These are phyloP conservation scores for Listrodromus nycthemerus DNA, from an alignment of 2,888 invertebrate species.

Conservation along the genomic window DNA sequence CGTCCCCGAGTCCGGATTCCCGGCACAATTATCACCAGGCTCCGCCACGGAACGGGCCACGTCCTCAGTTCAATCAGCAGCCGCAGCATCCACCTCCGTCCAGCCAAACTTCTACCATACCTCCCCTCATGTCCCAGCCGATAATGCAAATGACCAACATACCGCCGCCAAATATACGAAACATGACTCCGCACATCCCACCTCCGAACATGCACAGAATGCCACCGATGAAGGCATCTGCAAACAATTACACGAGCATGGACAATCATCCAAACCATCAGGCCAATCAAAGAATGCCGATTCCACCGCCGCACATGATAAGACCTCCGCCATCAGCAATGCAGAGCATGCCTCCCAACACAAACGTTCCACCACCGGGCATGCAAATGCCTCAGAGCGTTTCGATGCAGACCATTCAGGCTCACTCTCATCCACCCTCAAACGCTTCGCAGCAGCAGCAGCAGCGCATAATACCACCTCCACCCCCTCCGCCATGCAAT, in stretches of 20 bases:
- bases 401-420: slow-evolving; percentile 60
- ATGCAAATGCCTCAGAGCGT: slow-evolving; percentile 65
- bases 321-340: slow-evolving; percentile 69
- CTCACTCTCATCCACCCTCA: slow-evolving; percentile 36
- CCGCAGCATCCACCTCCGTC: slow-evolving; percentile 70
- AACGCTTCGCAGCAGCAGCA: slow-evolving; percentile 59
- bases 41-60: slow-evolving; percentile 73
- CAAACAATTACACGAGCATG: slow-evolving; percentile 71
- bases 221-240: slow-evolving; percentile 68
- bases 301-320: slow-evolving; percentile 75
- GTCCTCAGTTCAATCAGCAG: slow-evolving; percentile 75
- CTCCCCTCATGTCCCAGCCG: slow-evolving; percentile 78
- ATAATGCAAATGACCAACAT: slow-evolving; percentile 78
- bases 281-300: slow-evolving; percentile 74
- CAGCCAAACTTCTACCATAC: slow-evolving; percentile 73
- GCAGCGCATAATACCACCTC: slow-evolving; percentile 66
- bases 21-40: slow-evolving; percentile 76
- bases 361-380: slow-evolving; percentile 79
- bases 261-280: slow-evolving; percentile 74
- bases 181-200: slow-evolving; percentile 74
- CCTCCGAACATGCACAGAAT: slow-evolving; percentile 74
- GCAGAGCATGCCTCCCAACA: slow-evolving; percentile 79
- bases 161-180: slow-evolving; percentile 78
- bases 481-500: slow-evolving; percentile 72
- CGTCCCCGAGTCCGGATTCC: slow-evolving; percentile 76